Percentiles rank a stretch among this genome's conserved stretches.
Evolutionary conservation across 2,113 vertebrate species (phyloP).

Genomic region (Oenanthe melanoleuca): DNA sequence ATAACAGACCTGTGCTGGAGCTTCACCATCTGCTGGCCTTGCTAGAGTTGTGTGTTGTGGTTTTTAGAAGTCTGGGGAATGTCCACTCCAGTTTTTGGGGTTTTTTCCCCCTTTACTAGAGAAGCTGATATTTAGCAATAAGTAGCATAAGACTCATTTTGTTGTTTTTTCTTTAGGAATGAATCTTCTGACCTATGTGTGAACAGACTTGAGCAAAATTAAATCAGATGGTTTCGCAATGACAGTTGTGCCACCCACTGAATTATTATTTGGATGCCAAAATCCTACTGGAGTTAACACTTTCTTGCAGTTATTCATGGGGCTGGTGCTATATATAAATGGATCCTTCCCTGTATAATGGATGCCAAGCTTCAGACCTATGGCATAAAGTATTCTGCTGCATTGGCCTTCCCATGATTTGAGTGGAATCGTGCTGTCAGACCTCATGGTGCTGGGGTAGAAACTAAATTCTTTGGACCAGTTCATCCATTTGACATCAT

Average conservation of each 20-base stretch:
- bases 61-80: background rate
- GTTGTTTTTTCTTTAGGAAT: conserved; percentile 71
- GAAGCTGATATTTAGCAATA: conserved; percentile 49
- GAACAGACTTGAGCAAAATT: conserved; percentile 69
- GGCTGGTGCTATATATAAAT: conserved; percentile 60
- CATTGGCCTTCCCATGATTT: conserved; percentile 40
- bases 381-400: conserved; percentile 61
- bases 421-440: conserved; percentile 52
- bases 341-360: conserved; percentile 65
- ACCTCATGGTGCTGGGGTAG: conserved; percentile 48
- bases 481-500: conserved; percentile 51
- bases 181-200: conserved; percentile 69
- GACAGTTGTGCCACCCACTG: conserved; percentile 70
- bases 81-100: background rate
- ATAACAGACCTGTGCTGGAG: background rate
- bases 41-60: background rate
- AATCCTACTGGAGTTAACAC: conserved; percentile 66
- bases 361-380: conserved; percentile 68
- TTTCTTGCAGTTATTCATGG: conserved; percentile 62
- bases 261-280: conserved; percentile 71
- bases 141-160: conserved; percentile 68
- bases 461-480: conserved; percentile 49
- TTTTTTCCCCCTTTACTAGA: conserved; percentile 1
- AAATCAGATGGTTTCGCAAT: conserved; percentile 70
- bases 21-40: conserved; percentile 11